Conservation (phyloP, 2,113 vertebrate genomes). For the pig (Sus scrofa) region DNA sequence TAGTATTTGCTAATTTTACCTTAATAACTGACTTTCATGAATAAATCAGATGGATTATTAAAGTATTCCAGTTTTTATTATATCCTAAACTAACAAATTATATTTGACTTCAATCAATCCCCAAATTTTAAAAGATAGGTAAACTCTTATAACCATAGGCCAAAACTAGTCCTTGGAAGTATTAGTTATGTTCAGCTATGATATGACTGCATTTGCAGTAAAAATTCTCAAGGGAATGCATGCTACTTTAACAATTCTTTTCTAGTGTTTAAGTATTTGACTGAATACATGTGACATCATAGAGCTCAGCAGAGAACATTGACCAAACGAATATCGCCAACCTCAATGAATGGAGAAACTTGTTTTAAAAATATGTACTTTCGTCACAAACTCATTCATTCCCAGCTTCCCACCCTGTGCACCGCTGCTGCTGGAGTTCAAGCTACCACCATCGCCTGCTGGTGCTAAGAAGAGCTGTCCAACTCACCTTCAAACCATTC, state of each 20-base stretch:
- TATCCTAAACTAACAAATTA: background rate
- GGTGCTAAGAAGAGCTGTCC: background rate
- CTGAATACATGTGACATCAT: background rate
- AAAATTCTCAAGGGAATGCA: background rate
- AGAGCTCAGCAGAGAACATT: background rate
- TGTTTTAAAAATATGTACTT: background rate
- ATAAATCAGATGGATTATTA: background rate
- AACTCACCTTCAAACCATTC: background rate
- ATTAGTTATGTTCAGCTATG: background rate
- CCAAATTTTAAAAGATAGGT: background rate
- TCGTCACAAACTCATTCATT: background rate
- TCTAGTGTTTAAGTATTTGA: background rate
- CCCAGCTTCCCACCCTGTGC: background rate
- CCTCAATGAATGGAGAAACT: background rate
- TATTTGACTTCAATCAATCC: background rate
- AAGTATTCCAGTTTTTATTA: constrained; percentile 7
- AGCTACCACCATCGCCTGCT: background rate
- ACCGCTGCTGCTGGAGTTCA: background rate
- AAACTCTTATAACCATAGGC: background rate
- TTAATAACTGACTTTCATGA: background rate
- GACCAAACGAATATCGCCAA: background rate
- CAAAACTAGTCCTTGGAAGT: background rate
- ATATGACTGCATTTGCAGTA: background rate
- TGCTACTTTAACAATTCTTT: background rate
- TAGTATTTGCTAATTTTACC: background rate